Conservation (phyloP, 2,113 vertebrate genomes). For the Pomatostomus ruficeps region DNA sequence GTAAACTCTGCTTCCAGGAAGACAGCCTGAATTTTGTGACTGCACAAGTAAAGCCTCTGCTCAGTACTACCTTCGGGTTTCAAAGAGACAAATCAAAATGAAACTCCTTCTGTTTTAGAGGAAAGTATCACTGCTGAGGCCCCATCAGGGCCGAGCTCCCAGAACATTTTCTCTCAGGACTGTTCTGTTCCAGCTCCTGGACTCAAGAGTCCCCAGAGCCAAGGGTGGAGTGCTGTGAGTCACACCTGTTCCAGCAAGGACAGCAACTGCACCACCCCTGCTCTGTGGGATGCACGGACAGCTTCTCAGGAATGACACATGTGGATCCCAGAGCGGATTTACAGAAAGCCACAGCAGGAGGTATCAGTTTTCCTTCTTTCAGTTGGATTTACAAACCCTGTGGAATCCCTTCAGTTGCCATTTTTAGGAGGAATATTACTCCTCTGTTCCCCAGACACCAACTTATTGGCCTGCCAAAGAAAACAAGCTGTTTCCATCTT, state of each 20-base stretch:
- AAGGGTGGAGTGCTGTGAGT: not conserved
- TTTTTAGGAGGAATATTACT: not conserved
- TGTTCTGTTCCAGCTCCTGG: accelerated
- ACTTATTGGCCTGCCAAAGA: not conserved
- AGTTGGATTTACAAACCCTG: not conserved
- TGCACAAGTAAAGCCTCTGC: not conserved
- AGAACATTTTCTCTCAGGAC: not conserved
- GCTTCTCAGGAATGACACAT: not conserved
- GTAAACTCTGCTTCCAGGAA: not conserved
- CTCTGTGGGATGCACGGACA: not conserved
- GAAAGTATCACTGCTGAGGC: not conserved
- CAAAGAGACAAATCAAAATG: not conserved
- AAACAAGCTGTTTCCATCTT: not conserved
- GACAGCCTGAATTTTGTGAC: not conserved
- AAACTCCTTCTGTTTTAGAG: not conserved
- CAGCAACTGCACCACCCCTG: not conserved
- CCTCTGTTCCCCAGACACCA: not conserved
- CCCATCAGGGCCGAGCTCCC: not conserved
- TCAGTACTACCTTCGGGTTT: not conserved
- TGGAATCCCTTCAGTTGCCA: not conserved
- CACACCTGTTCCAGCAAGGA: not conserved
- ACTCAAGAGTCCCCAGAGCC: not conserved
- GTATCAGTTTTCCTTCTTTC: not conserved
- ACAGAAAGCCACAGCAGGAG: not conserved
- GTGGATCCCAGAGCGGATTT: not conserved